phyloP scores from a whole-genome alignment of 2,888 invertebrate genomes.

The Arge pagana region DNA sequence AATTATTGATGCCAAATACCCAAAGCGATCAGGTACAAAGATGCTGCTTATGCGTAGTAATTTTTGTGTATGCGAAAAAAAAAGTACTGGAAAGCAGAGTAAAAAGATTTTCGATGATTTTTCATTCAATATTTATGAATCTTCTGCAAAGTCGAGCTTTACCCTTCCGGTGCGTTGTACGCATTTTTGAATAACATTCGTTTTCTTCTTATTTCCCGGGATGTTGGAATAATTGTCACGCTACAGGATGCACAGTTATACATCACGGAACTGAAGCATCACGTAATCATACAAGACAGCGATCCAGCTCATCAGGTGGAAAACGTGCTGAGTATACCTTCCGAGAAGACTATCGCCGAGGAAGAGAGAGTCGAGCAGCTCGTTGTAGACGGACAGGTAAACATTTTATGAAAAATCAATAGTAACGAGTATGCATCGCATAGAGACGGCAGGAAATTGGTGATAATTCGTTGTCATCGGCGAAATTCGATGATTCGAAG shows the following conservation, averaged over 20 bases:
- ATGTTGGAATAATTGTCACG: constrained; percentile 1
- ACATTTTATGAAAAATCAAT: background rate
- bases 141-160: constrained; percentile 2
- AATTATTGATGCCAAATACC: constrained; percentile 51
- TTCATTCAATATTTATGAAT: background rate
- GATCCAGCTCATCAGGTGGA: constrained; percentile 51
- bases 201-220: constrained; percentile 4
- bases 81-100: background rate
- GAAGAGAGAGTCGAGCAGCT: constrained; percentile 45
- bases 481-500: background rate
- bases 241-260: constrained; percentile 58
- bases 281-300: constrained; percentile 60
- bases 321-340: constrained; percentile 43
- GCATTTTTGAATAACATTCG: too few relatives aligned
- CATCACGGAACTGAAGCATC: constrained; percentile 61
- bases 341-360: constrained; percentile 36
- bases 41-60: constrained; percentile 14
- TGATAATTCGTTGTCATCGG: too few relatives aligned
- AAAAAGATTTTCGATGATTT: background rate
- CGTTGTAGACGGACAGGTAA: constrained; percentile 47
- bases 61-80: background rate
- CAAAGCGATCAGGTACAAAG: constrained; percentile 43
- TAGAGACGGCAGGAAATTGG: too few relatives aligned
- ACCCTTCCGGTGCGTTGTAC: background rate
- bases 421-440: too few relatives aligned